Conservation (phyloP, 35 echinoderm and acorn worm genomes). For the Ophiothrix spiculata region DNA sequence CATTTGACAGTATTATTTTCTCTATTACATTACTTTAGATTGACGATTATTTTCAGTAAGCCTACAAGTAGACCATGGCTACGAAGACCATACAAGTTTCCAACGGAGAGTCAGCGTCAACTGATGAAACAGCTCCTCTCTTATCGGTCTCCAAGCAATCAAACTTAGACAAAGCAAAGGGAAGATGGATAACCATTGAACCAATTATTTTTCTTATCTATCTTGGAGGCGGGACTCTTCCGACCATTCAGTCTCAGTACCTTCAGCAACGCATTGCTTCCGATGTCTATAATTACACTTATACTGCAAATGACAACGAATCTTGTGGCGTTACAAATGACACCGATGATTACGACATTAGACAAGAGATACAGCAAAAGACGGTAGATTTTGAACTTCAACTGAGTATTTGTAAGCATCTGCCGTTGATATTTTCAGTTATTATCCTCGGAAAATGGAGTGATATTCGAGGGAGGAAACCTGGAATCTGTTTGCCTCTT, state of each 20-base stretch:
- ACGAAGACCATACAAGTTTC: too few species aligned
- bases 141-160: not conserved
- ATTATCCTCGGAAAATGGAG: constrained; percentile 21
- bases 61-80: too few species aligned
- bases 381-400: constrained; percentile 11
- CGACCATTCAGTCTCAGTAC: not conserved
- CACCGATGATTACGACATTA: not conserved
- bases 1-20: too few species aligned
- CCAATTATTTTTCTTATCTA: not conserved
- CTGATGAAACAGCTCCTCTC: too few species aligned
- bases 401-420: not conserved
- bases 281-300: not conserved
- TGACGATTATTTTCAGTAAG: too few species aligned
- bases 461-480: constrained; percentile 38
- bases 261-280: not conserved
- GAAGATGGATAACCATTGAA: not conserved
- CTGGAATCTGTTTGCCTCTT: not conserved
- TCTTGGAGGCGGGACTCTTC: not conserved
- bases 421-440: constrained; percentile 16
- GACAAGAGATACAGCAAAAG: constrained; percentile 25
- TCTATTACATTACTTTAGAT: too few species aligned
- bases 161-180: not conserved
- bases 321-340: not conserved
- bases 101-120: too few species aligned
- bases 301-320: not conserved